Percentiles rank a stretch among this genome's conserved stretches.
phyloP scores from a whole-genome alignment of 1,140 invertebrate species.

The Drosophila jambulina region DNA sequence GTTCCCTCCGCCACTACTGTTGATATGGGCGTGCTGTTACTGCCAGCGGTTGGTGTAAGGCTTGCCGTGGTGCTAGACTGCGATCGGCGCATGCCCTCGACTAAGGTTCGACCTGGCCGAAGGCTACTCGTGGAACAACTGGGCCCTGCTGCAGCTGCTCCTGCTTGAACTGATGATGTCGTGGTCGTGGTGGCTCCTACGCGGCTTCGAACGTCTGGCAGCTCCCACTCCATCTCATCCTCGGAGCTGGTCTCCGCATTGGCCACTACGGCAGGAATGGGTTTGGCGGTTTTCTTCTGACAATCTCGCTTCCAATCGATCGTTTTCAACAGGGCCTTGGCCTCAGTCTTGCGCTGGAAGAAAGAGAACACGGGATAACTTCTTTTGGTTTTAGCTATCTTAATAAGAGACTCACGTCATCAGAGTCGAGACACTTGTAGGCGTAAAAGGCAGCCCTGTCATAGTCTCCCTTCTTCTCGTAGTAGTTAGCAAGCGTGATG shows the following conservation, averaged over 20 bases:
- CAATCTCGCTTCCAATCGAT: conserved; percentile 89
- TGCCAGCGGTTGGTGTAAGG: conserved; percentile 12
- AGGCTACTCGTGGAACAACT: conserved; percentile 19
- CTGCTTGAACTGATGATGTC: conserved; percentile 1
- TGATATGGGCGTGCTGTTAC: conserved; percentile 23
- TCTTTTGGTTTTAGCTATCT: neutral
- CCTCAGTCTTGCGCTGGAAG: conserved; percentile 94
- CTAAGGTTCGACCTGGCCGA: conserved; percentile 16
- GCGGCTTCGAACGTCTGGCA: conserved; percentile 58
- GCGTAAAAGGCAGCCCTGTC: conserved; percentile 96
- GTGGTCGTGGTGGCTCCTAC: conserved; percentile 32
- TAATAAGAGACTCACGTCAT: conserved; percentile 62
- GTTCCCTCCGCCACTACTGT: conserved; percentile 14
- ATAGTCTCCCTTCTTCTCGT: conserved; percentile 91
- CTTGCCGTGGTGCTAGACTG: conserved; percentile 29
- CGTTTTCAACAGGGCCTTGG: conserved; percentile 93
- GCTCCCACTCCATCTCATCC: conserved; percentile 81
- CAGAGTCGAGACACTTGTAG: conserved; percentile 92
- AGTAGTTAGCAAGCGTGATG: conserved; percentile 95
- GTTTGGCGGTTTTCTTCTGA: conserved; percentile 55
- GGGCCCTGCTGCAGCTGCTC: conserved; percentile 6
- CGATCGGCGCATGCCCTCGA: conserved; percentile 52
- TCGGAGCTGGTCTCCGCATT: conserved; percentile 77
- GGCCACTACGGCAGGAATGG: conserved; percentile 31
- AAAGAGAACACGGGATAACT: neutral